A percentile compares a stretch with the other conserved stretches of the same genome.
Conservation (phyloP, 2,797 vertebrate genomes). For the Microhierax caerulescens region DNA sequence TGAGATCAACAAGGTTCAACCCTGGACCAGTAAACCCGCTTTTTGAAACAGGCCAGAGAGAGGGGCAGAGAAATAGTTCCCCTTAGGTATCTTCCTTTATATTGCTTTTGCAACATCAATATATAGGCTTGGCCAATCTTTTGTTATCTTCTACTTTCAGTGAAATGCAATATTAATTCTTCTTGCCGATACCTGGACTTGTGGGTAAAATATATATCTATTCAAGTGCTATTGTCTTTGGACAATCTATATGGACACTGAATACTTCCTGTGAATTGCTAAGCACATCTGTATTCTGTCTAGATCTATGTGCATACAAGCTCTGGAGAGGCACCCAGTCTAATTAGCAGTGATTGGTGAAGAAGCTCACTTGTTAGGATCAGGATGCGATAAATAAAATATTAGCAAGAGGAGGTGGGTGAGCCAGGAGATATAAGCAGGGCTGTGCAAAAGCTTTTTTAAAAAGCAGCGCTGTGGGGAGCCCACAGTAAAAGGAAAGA, state of each 20-base stretch:
- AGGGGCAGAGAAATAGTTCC: not conserved
- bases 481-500: not conserved
- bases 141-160: not conserved
- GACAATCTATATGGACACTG: rapidly evolving
- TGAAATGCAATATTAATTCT: not conserved
- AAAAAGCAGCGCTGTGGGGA: not conserved
- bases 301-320: not conserved
- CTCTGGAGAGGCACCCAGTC: not conserved
- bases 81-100: not conserved
- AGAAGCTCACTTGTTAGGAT: not conserved
- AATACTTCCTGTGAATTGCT: not conserved
- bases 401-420: not conserved
- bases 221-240: not conserved
- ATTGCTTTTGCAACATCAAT: not conserved
- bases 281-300: not conserved
- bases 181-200: not conserved
- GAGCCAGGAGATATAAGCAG: not conserved
- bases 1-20: not conserved
- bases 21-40: not conserved
- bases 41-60: not conserved
- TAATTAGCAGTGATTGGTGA: slow-evolving; percentile 20
- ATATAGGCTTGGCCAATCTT: not conserved
- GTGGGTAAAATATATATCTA: not conserved
- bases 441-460: not conserved
- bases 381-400: slow-evolving; percentile 55